phyloP scores from a whole-genome alignment of 2,113 vertebrate species.

The Phrynocephalus versicolor region DNA sequence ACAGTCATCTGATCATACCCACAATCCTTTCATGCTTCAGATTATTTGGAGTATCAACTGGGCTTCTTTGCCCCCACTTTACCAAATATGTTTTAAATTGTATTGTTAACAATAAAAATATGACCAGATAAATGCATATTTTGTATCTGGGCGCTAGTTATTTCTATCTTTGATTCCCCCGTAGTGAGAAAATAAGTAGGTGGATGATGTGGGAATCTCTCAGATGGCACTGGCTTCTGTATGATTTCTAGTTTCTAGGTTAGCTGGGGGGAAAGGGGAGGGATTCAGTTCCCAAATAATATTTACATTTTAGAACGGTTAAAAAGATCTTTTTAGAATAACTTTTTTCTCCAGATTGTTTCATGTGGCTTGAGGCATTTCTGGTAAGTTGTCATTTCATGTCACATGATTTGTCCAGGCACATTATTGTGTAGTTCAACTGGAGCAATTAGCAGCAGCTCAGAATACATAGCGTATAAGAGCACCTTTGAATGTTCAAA shows the following conservation, averaged over 20 bases:
- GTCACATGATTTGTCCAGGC: too few species aligned
- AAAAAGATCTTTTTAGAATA: background rate
- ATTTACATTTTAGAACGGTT: background rate
- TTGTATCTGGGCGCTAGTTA: background rate
- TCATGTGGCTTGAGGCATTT: background rate
- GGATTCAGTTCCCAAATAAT: background rate
- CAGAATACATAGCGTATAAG: background rate
- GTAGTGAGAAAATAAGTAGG: constrained; percentile 9
- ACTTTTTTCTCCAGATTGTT: background rate
- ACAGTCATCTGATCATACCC: too few species aligned
- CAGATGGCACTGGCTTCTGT: background rate
- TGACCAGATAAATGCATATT: background rate
- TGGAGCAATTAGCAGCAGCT: background rate
- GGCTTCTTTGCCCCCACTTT: background rate
- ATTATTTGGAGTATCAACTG: background rate
- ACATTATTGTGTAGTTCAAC: background rate
- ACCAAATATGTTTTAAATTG: background rate
- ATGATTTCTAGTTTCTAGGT: constrained; percentile 18
- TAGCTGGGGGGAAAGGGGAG: background rate
- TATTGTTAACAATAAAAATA: constrained; percentile 38
- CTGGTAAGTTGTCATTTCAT: background rate
- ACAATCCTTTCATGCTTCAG: background rate
- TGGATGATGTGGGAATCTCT: background rate
- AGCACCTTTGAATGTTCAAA: background rate
- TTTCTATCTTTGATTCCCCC: constrained; percentile 4